phyloP scores from a whole-genome alignment of 2,888 invertebrate species.

The Drosophila mayaguana region DNA sequence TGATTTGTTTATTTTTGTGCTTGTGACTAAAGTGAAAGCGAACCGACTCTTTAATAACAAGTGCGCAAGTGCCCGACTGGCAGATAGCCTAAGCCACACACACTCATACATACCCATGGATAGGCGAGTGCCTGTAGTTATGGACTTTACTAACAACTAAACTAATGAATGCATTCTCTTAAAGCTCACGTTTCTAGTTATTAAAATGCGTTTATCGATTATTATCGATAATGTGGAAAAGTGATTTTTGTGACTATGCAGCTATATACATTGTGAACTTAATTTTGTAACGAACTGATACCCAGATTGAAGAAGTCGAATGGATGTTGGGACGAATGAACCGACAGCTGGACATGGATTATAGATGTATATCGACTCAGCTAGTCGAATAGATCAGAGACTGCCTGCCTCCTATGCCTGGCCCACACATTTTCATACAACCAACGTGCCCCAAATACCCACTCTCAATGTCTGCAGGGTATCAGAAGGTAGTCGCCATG shows the following conservation, averaged over 20 bases:
- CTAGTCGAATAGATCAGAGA: neutral
- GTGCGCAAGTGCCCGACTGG: neutral
- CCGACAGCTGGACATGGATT: neutral
- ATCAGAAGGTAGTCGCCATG: neutral
- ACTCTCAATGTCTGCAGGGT: neutral
- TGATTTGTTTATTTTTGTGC: slow-evolving; percentile 6
- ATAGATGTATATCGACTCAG: neutral
- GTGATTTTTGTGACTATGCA: no score
- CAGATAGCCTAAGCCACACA: neutral
- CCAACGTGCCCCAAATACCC: neutral
- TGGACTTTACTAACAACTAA: no score
- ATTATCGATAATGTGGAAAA: neutral
- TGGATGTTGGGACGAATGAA: neutral
- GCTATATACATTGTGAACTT: no score
- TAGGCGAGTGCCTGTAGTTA: no score
- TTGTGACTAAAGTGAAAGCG: neutral
- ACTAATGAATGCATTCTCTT: neutral
- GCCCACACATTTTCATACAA: neutral
- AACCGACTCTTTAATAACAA: slow-evolving; percentile 3
- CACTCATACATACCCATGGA: no score
- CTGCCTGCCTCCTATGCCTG: neutral
- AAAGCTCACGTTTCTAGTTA: no score
- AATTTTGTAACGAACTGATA: no score
- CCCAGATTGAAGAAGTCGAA: no score
- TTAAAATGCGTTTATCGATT: neutral